phyloP scores from a whole-genome alignment of 2,888 invertebrate species.

The Drosophila rubida region DNA sequence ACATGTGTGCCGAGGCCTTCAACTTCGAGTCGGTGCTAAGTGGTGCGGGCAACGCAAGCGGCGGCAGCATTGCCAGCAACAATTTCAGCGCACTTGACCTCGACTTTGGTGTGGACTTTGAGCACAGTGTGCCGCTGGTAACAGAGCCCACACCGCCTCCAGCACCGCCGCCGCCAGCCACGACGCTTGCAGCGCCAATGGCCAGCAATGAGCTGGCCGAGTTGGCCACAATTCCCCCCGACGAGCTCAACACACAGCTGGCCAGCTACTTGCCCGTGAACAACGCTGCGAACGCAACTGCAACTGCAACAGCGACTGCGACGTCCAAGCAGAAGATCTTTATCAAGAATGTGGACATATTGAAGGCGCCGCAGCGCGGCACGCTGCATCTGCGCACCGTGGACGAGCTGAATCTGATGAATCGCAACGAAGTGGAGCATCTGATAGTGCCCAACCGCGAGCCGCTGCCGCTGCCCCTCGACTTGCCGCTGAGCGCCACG shows the following conservation, averaged over 20 bases:
- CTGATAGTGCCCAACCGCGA: constrained; percentile 82
- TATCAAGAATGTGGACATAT: constrained; percentile 82
- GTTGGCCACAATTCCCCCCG: constrained; percentile 22
- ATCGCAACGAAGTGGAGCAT: constrained; percentile 84
- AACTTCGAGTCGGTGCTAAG: constrained; percentile 62
- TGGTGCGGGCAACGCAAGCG: constrained; percentile 31
- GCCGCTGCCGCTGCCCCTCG: constrained; percentile 47
- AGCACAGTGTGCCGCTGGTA: constrained; percentile 48
- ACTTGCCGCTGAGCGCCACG: constrained; percentile 34
- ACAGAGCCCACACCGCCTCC: constrained; percentile 64
- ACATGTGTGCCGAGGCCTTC: constrained; percentile 62
- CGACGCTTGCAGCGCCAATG: constrained; percentile 32
- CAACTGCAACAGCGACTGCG: constrained; percentile 1
- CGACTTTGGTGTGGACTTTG: constrained; percentile 68
- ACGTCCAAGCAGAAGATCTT: constrained; percentile 80
- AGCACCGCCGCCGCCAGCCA: constrained; percentile 14
- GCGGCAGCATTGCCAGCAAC: constrained; percentile 23
- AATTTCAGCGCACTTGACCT: constrained; percentile 65
- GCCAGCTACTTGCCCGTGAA: constrained; percentile 46
- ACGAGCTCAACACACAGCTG: constrained; percentile 32
- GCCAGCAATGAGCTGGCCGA: constrained; percentile 23
- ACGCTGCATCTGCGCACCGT: constrained; percentile 84
- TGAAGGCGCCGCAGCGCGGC: constrained; percentile 81
- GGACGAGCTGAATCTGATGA: constrained; percentile 84
- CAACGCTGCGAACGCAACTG: constrained; percentile 5